Evolutionary conservation across 2,888 invertebrate species (phyloP).

Genomic region (Carcina quercana): DNA sequence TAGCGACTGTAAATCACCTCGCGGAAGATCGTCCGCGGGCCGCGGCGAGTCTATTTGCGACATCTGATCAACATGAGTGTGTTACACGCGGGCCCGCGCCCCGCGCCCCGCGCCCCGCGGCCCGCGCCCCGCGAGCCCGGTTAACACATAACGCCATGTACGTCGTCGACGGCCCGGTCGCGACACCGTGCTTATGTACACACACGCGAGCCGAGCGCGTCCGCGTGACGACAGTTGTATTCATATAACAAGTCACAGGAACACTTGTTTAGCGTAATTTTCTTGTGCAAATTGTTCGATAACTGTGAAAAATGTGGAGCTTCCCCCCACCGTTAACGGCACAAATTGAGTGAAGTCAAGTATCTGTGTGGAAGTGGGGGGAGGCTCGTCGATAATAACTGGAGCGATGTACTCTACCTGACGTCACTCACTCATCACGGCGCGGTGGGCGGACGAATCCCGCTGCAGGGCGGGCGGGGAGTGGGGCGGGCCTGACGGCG

Average conservation of each 20-base stretch:
- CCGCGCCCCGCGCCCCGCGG: too few species aligned
- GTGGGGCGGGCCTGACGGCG: slow-evolving; percentile 30
- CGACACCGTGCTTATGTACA: too few species aligned
- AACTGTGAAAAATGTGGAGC: slow-evolving; percentile 63
- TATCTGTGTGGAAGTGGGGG: slow-evolving; percentile 15
- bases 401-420: slow-evolving; percentile 13
- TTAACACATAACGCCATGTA: too few species aligned
- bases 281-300: slow-evolving; percentile 46
- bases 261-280: slow-evolving; percentile 53
- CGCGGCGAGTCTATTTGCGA: too few species aligned
- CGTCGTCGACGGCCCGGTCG: background rate
- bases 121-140: too few species aligned
- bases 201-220: too few species aligned
- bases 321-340: slow-evolving; percentile 46
- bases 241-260: slow-evolving; percentile 29
- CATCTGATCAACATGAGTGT: too few species aligned
- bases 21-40: too few species aligned
- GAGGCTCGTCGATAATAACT: background rate
- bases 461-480: slow-evolving; percentile 13
- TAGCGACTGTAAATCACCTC: too few species aligned
- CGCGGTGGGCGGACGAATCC: too few species aligned
- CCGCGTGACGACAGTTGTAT: too few species aligned
- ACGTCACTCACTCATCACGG: slow-evolving; percentile 20
- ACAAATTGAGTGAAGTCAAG: slow-evolving; percentile 67
- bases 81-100: too few species aligned